phyloP scores from a whole-genome alignment of 2,888 invertebrate genomes.

The Sclerodermus sp. region DNA sequence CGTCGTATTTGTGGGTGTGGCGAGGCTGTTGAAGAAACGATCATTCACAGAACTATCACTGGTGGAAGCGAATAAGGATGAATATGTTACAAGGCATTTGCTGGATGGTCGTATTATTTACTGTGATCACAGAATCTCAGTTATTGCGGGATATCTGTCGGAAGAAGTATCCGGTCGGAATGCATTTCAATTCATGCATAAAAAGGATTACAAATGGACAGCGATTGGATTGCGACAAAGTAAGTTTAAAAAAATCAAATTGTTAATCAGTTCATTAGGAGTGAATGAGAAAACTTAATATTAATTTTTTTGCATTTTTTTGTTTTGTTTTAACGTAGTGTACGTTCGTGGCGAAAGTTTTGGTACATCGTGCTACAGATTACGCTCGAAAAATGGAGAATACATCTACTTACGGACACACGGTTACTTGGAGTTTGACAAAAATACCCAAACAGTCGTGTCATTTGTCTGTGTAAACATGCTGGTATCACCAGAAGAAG shows the following conservation, averaged over 20 bases:
- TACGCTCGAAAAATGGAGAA: constrained; percentile 79
- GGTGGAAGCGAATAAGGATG: constrained; percentile 73
- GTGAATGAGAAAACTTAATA: no score
- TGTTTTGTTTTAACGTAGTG: constrained; percentile 62
- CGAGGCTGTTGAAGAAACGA: constrained; percentile 71
- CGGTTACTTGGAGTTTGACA: constrained; percentile 83
- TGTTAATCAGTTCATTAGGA: no score
- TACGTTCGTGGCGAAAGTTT: constrained; percentile 81
- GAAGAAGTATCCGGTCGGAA: constrained; percentile 86
- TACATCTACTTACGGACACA: constrained; percentile 83
- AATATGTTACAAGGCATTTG: constrained; percentile 87
- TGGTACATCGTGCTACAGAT: constrained; percentile 84
- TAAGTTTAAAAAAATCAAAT: constrained; percentile 45
- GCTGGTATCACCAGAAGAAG: constrained; percentile 71
- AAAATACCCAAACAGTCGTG: constrained; percentile 73
- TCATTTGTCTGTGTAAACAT: constrained; percentile 88
- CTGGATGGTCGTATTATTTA: constrained; percentile 87
- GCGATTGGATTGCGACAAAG: constrained; percentile 85
- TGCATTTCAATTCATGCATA: constrained; percentile 88
- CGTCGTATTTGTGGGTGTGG: constrained; percentile 71
- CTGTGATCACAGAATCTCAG: constrained; percentile 87
- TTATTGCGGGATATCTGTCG: constrained; percentile 86
- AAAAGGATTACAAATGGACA: constrained; percentile 86
- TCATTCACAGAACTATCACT: constrained; percentile 68
- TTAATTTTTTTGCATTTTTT: no score